A percentile compares a stretch with the other conserved stretches of the same genome.
Evolutionary conservation across 2,113 vertebrate genomes (phyloP).

Genomic region (Megaceryle maxima): DNA sequence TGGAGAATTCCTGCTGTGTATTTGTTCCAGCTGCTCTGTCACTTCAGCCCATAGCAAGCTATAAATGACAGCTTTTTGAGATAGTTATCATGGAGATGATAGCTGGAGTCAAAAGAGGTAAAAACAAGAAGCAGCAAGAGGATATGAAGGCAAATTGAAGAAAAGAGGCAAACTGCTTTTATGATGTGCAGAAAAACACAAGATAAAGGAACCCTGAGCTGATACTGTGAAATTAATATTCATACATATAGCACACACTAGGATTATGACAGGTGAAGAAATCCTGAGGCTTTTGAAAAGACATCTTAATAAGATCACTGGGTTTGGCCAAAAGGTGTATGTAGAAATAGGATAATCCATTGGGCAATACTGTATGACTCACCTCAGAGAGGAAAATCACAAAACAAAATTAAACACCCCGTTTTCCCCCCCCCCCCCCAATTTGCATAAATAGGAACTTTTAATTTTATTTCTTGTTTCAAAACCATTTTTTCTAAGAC

Average conservation of each 20-base stretch:
- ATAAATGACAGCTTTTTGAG: not conserved
- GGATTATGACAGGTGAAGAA: not conserved
- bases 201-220: not conserved
- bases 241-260: not conserved
- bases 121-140: not conserved
- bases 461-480: not conserved
- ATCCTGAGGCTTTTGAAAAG: not conserved
- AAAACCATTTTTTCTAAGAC: not conserved
- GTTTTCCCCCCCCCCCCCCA: not conserved
- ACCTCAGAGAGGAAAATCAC: not conserved
- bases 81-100: not conserved
- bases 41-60: not conserved
- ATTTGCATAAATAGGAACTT: not conserved
- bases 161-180: not conserved
- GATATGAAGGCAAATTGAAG: not conserved
- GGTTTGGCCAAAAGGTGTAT: not conserved
- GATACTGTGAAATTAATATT: not conserved
- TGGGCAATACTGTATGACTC: slow-evolving; percentile 6
- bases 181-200: not conserved
- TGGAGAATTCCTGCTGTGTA: fast-evolving
- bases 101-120: not conserved
- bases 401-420: not conserved
- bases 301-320: not conserved
- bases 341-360: slow-evolving; percentile 16
- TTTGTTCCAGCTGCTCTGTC: not conserved